Percentiles rank a stretch among this genome's conserved stretches.
Conservation (phyloP, 2,888 invertebrate species). For the Heliconius erato region DNA sequence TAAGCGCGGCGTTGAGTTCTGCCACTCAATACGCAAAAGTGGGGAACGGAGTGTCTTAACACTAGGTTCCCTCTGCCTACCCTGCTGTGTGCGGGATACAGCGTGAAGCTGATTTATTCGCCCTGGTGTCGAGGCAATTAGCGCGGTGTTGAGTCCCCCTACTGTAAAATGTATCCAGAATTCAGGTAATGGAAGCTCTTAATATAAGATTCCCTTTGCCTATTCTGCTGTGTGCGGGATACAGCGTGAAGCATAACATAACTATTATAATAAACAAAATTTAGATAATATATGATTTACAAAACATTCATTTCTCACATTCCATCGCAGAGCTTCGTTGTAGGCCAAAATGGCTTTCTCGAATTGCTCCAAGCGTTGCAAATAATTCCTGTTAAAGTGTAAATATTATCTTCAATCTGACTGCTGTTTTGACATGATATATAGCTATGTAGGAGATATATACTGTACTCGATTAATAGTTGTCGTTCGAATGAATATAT, state of each 20-base stretch:
- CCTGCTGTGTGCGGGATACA: too few relatives aligned
- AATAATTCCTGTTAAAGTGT: slow-evolving; percentile 71
- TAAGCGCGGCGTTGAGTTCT: too few relatives aligned
- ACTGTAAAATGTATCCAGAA: too few relatives aligned
- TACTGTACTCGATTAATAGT: not conserved
- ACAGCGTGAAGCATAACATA: not conserved
- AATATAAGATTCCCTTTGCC: too few relatives aligned
- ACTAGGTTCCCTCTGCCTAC: too few relatives aligned
- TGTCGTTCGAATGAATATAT: not conserved
- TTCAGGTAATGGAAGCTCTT: too few relatives aligned
- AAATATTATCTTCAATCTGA: slow-evolving; percentile 45
- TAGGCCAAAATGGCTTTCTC: slow-evolving; percentile 80
- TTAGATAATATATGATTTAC: slow-evolving; percentile 18
- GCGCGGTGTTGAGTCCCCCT: too few relatives aligned
- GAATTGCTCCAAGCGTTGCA: slow-evolving; percentile 77
- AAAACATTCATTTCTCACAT: slow-evolving; percentile 66
- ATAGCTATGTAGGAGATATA: not conserved
- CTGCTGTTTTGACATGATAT: slow-evolving; percentile 8
- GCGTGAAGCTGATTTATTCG: too few relatives aligned
- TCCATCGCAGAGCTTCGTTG: slow-evolving; percentile 80
- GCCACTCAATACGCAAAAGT: too few relatives aligned
- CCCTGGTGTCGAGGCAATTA: too few relatives aligned
- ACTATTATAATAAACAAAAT: slow-evolving; percentile 18
- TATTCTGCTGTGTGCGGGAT: too few relatives aligned
- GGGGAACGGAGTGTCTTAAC: too few relatives aligned